Base-by-base conservation (phyloP, 2,113 vertebrate genomes). In the Tylochromis polylepis region DNA sequence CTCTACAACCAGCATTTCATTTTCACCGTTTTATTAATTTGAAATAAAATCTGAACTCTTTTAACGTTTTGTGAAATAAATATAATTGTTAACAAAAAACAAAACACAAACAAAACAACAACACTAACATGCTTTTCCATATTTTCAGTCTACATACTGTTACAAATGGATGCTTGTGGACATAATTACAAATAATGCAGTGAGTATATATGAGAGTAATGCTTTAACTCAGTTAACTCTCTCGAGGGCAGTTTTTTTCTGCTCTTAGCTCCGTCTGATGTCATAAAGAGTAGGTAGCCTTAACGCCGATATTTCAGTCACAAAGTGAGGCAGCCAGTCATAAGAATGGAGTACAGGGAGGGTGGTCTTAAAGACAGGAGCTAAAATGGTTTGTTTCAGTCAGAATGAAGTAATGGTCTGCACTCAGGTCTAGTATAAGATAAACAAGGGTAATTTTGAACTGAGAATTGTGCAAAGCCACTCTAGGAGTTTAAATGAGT, bases 81-180 rank as follows among this genome's bases (percentile, higher is more conserved):
- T 22, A 67, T 38, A 31, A 65, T 1, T 38, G 60, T n/a, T 67
- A 38, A 67, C 11, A 65, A n/a, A n/a, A 65, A 38, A 22, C 20
- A 22, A 65, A 65, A n/a, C n/a, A n/a, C 18, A n/a, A 36, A 36
- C 34, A 38, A 38, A 38, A 10, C 36, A 38, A 1, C 31, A 38
- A 38, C 34, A 12, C 4, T 49, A 0, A 29, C 67, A 75, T 2
- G 67, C 22, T 75, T 49, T 49, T 75, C 41, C 70, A 75, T 49
- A 75, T 75, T 53, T 77, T 31, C 4, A 8, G 16, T 53, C 72
- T 77, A 77, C 27, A 77, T 77, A 77, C 72, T 8, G 46, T 77
- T 53, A 31, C 11, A 77, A 65, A 51, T 77, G 27, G 46, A 51
- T 20, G 20, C 10, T 56, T 10, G 7, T 77, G 27, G 27, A 31